phyloP scores from a whole-genome alignment of 1,140 invertebrate genomes.

The Anoplolepis gracilipes region DNA sequence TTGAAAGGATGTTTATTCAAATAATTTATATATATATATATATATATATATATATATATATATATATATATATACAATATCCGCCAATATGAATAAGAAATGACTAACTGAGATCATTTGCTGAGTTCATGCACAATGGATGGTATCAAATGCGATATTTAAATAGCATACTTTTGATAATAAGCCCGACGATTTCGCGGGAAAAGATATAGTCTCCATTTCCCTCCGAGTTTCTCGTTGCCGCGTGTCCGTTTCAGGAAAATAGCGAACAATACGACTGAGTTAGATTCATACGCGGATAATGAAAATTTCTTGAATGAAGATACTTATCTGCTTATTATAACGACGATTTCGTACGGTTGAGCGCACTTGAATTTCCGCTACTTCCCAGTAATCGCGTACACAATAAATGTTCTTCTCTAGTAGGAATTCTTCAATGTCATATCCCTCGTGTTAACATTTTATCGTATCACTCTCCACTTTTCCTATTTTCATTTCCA shows the following conservation, averaged over 20 bases:
- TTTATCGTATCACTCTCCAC: neutral
- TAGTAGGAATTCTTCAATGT: constrained; percentile 50
- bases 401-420: constrained; percentile 55
- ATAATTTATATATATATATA: neutral
- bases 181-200: constrained; percentile 34
- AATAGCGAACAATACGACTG: constrained; percentile 57
- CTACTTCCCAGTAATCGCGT: constrained; percentile 47
- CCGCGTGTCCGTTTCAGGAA: constrained; percentile 55
- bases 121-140: constrained; percentile 33
- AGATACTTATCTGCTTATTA: constrained; percentile 62
- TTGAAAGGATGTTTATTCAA: constrained; percentile 2
- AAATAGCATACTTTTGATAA: constrained; percentile 56
- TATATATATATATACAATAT: neutral
- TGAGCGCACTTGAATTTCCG: constrained; percentile 52
- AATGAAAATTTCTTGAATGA: constrained; percentile 61
- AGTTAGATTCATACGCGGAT: constrained; percentile 56
- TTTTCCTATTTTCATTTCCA: constrained; percentile 9
- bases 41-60: no score
- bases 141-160: constrained; percentile 39
- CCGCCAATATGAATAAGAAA: constrained; percentile 20
- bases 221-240: constrained; percentile 40
- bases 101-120: constrained; percentile 47
- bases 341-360: constrained; percentile 50
- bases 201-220: constrained; percentile 48
- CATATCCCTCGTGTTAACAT: constrained; percentile 39